phyloP scores from a whole-genome alignment of 2,888 invertebrate genomes.

The Sarcophaga variegata region DNA sequence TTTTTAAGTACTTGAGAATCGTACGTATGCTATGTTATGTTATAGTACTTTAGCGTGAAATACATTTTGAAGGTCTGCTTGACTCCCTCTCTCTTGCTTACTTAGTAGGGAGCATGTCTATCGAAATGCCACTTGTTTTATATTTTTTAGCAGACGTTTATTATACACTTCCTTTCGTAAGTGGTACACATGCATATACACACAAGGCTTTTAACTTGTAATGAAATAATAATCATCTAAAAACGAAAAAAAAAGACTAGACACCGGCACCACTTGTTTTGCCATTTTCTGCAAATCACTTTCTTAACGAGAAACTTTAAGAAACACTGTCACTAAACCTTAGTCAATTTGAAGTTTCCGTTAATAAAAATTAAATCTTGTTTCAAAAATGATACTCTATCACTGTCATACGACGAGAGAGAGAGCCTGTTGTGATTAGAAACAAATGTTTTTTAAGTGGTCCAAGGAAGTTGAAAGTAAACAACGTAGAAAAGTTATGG shows the following conservation, averaged over 20 bases:
- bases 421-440: no score
- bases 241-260: background rate
- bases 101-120: constrained; percentile 27
- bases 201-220: constrained; percentile 22
- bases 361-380: no score
- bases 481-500: no score
- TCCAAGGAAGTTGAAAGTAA: no score
- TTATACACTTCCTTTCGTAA: background rate
- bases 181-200: background rate
- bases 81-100: constrained; percentile 8
- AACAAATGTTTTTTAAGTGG: no score
- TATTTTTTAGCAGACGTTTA: constrained; percentile 41
- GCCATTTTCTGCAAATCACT: constrained; percentile 29
- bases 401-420: background rate
- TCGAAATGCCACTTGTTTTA: constrained; percentile 68
- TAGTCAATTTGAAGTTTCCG: no score
- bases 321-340: background rate
- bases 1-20: constrained; percentile 52
- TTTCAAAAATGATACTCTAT: background rate
- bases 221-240: constrained; percentile 71
- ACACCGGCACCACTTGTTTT: constrained; percentile 36
- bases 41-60: background rate
- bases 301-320: background rate
- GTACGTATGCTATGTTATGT: background rate
- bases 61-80: constrained; percentile 11